A percentile compares a stretch with the other conserved stretches of the same genome.
Conservation (phyloP, 2,888 invertebrate species). For the Tipula lateralis region DNA sequence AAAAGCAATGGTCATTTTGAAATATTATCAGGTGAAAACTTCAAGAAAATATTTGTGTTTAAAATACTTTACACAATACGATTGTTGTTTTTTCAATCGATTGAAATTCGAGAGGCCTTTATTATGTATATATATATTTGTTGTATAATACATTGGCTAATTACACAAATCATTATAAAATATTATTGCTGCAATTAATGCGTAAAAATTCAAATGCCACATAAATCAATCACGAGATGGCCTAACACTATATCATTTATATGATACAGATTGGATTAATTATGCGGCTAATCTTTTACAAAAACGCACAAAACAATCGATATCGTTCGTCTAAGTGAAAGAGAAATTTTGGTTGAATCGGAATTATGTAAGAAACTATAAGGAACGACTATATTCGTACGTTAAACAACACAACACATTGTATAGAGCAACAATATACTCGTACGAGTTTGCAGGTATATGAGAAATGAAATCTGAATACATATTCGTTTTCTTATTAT, state of each 20-base stretch:
- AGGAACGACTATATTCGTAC: background rate
- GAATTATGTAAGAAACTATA: background rate
- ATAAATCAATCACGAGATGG: background rate
- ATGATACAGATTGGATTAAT: background rate
- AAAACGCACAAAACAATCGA: background rate
- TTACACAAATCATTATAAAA: background rate
- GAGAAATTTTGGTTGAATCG: constrained; percentile 5
- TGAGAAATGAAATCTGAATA: background rate
- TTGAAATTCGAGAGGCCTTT: background rate
- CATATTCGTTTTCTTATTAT: background rate
- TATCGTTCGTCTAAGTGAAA: background rate
- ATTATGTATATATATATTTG: background rate
- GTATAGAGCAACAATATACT: background rate
- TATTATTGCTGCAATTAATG: background rate
- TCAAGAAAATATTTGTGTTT: no score
- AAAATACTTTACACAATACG: no score
- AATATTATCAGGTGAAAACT: no score
- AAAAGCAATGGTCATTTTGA: no score
- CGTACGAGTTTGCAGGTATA: background rate
- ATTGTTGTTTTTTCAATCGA: background rate
- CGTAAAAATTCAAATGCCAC: background rate
- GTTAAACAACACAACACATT: background rate
- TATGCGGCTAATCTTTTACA: background rate
- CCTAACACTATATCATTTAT: background rate
- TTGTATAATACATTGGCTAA: background rate